phyloP scores from a whole-genome alignment of 2,113 vertebrate genomes.

The Erythrolamprus reginae region DNA sequence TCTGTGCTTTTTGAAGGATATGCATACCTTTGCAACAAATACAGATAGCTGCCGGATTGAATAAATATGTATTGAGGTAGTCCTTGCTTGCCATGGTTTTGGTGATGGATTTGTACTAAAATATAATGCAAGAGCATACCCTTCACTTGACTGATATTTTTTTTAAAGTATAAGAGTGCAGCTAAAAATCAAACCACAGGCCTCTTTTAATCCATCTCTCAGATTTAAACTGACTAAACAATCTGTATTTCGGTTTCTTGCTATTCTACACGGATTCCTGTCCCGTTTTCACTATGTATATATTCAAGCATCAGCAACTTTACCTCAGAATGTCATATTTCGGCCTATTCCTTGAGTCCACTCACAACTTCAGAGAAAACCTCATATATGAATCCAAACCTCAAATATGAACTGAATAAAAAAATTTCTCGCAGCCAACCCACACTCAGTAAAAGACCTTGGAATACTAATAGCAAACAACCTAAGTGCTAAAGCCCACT shows the following conservation, averaged over 20 bases:
- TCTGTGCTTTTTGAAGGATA: background rate
- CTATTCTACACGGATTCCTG: background rate
- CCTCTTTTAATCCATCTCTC: background rate
- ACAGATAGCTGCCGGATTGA: background rate
- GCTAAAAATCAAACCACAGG: background rate
- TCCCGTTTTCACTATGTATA: background rate
- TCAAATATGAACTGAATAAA: too few species aligned
- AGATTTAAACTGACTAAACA: background rate
- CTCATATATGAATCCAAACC: too few species aligned
- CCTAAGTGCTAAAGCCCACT: too few species aligned
- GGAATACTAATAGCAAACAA: too few species aligned
- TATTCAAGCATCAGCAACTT: background rate
- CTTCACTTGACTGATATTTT: background rate
- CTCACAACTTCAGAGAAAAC: background rate
- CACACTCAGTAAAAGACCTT: too few species aligned
- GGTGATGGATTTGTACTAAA: background rate
- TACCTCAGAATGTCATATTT: background rate
- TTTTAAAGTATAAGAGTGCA: background rate
- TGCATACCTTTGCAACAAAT: background rate
- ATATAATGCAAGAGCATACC: background rate
- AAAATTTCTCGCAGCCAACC: too few species aligned
- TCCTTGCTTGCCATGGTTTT: constrained; percentile 2
- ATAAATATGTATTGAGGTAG: background rate
- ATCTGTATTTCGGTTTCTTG: background rate
- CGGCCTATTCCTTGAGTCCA: background rate